Evolutionary conservation across 2,113 vertebrate genomes (phyloP).

Genomic region (Euleptes europaea): DNA sequence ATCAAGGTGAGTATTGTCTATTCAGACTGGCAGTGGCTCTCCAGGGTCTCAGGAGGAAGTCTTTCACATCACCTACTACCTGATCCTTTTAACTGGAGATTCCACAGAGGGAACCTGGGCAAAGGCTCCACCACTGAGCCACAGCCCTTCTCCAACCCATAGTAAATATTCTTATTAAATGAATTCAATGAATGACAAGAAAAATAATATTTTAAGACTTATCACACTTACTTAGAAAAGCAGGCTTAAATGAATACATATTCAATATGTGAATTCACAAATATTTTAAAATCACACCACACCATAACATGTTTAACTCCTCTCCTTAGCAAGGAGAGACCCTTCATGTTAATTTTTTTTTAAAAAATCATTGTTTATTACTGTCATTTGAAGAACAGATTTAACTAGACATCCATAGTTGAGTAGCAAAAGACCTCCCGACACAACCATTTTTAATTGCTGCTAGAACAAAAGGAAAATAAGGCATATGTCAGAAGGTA

Average conservation of each 20-base stretch:
- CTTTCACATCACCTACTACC: too few species aligned
- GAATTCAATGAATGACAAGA: background rate
- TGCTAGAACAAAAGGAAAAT: conserved; percentile 47
- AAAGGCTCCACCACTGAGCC: too few species aligned
- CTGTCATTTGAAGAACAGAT: conserved; percentile 31
- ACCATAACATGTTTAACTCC: conserved; percentile 9
- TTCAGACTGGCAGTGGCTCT: too few species aligned
- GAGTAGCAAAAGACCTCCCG: conserved; percentile 45
- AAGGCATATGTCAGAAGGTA: conserved; percentile 41
- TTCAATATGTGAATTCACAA: background rate
- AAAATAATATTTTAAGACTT: background rate
- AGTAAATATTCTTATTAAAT: background rate
- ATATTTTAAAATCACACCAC: conserved; percentile 20
- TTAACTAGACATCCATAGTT: conserved; percentile 25
- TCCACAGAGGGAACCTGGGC: too few species aligned
- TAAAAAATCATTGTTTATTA: background rate
- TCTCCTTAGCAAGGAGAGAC: background rate
- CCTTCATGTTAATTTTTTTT: conserved; percentile 30
- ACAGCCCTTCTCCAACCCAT: too few species aligned
- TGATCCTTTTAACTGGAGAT: too few species aligned
- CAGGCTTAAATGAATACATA: background rate
- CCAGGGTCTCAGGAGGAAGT: too few species aligned
- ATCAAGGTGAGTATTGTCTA: too few species aligned
- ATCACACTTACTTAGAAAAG: too few species aligned
- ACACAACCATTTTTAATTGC: conserved; percentile 48